Conservation (phyloP, 2,113 vertebrate genomes). For the Probosciger aterrimus region DNA sequence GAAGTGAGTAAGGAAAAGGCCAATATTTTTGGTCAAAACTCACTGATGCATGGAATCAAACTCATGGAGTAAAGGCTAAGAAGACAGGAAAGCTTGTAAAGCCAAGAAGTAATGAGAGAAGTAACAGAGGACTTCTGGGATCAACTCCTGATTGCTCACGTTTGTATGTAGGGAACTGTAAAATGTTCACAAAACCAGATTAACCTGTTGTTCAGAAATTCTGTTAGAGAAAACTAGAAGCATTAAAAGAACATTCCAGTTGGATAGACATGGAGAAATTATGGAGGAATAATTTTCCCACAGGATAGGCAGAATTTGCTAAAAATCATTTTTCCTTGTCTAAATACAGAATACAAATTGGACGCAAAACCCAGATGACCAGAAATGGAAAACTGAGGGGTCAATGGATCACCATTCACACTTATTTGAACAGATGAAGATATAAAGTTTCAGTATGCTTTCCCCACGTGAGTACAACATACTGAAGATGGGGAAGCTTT, state of each 20-base stretch:
- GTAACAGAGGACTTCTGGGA: neutral
- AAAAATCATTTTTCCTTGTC: neutral
- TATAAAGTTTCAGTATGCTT: neutral
- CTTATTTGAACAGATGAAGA: neutral
- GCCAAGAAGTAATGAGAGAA: neutral
- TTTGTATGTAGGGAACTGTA: neutral
- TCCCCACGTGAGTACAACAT: neutral
- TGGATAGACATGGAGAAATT: neutral
- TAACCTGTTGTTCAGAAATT: neutral
- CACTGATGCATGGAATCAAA: neutral
- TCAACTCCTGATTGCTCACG: neutral
- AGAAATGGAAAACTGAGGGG: constrained; percentile 12
- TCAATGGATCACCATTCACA: neutral
- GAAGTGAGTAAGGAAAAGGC: neutral
- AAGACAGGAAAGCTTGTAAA: neutral
- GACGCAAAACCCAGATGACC: neutral
- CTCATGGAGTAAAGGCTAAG: neutral
- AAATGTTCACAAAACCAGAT: neutral
- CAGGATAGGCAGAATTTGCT: neutral
- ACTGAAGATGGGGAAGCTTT: neutral
- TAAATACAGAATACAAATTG: neutral
- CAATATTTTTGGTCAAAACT: neutral
- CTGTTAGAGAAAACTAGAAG: neutral
- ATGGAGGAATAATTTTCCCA: neutral
- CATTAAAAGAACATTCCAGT: neutral